These are phyloP conservation scores for Drosophila parvula DNA, from an alignment of 1,140 invertebrate species.

Conservation along the genomic window DNA sequence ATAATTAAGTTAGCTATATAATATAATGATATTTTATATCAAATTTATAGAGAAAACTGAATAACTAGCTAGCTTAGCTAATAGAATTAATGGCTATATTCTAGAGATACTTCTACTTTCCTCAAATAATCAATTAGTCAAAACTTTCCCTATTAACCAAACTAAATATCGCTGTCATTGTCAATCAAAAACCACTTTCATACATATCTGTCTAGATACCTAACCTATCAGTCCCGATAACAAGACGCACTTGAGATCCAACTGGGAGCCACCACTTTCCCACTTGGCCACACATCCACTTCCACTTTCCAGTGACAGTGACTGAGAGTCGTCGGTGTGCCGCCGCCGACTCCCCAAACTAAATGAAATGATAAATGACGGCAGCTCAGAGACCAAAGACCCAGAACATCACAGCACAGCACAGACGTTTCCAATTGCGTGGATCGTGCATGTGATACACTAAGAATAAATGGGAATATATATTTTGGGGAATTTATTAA, in stretches of 20 bases:
- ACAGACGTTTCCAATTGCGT: conserved; percentile 38
- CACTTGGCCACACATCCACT: conserved; percentile 39
- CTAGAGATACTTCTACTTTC: background rate
- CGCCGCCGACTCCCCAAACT: conserved; percentile 5
- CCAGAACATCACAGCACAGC: conserved; percentile 8
- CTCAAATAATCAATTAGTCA: background rate
- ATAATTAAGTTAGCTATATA: too few relatives aligned
- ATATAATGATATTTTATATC: too few relatives aligned
- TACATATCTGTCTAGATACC: conserved; percentile 4
- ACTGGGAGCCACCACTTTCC: conserved; percentile 31
- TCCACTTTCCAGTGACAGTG: conserved; percentile 35
- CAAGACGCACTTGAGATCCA: conserved; percentile 22
- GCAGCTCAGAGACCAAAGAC: conserved; percentile 40
- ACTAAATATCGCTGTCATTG: background rate
- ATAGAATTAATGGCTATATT: background rate
- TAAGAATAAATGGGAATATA: background rate
- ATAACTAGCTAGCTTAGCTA: too few relatives aligned
- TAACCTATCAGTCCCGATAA: conserved; percentile 31
- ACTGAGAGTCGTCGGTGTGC: conserved; percentile 12
- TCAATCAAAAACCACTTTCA: conserved; percentile 12
- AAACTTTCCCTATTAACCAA: background rate
- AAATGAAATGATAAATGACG: conserved; percentile 75
- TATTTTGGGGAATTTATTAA: too few relatives aligned
- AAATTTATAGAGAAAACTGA: too few relatives aligned
- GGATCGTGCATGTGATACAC: conserved; percentile 16